Conservation (phyloP, 2,113 vertebrate species). For the Charadrius vociferus region DNA sequence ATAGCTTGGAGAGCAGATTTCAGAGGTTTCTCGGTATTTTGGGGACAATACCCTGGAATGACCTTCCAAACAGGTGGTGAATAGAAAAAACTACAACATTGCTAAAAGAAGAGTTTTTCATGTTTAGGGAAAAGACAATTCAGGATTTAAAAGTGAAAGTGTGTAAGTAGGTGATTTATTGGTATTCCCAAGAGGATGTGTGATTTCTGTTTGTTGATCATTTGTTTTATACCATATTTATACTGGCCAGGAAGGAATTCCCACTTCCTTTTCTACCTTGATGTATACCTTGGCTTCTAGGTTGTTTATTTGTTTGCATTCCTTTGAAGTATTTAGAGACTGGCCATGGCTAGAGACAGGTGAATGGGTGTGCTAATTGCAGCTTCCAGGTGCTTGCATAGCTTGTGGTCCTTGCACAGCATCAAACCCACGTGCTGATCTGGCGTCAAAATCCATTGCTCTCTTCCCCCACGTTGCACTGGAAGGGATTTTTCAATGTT, state of each 20-base stretch:
- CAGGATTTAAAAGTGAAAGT: neutral
- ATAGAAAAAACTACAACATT: neutral
- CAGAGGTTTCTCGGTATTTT: neutral
- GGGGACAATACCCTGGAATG: neutral
- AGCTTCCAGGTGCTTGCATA: neutral
- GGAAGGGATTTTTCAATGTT: neutral
- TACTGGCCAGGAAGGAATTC: neutral
- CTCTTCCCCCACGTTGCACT: neutral
- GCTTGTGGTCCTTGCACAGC: neutral
- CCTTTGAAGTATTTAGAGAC: neutral
- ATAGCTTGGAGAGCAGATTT: neutral
- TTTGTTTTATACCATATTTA: conserved; percentile 22
- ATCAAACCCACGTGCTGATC: accelerated
- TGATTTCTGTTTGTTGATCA: conserved; percentile 22
- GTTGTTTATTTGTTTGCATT: conserved; percentile 39
- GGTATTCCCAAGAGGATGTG: neutral
- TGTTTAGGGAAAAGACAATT: neutral
- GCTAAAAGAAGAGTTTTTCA: neutral
- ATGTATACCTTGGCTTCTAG: neutral
- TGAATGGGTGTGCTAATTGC: neutral
- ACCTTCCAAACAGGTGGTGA: neutral
- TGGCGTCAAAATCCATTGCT: neutral
- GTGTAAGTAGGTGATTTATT: neutral
- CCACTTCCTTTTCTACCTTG: conserved; percentile 14
- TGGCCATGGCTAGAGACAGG: neutral